Evolutionary conservation across 2,888 invertebrate species (phyloP), one percentile per base, ranked within the genome.

Genomic region (Isoperla grammatica): DNA sequence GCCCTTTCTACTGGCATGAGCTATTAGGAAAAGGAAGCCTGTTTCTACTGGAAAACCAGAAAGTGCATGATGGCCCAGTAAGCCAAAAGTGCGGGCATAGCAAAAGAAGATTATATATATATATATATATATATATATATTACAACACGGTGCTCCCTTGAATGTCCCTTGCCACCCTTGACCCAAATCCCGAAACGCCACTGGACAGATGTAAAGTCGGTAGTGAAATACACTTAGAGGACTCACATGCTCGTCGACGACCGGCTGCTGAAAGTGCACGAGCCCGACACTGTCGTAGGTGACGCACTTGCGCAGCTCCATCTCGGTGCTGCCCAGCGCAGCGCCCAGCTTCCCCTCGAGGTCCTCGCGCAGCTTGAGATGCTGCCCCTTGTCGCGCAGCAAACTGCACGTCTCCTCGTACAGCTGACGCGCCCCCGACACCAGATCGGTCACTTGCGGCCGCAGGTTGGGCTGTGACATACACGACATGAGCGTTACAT

Each of bases 381-480:
- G 81, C 37, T 84, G 80, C 0, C 82, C 83, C 68, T 86, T 83
- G 65, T 88, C 87, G 54, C 86, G 78, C 29, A 88, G 74, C 64
- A 88, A 75, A 63, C 80, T 78, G 68, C 83, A 85, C n/a, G 88
- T 83, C 69, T 88, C 88, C 70, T 86, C 86, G 65, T 88, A 85
- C 6, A 90, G 75, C 64, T 84, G 82, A 50, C 81, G 79, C 0
- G 84, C 79, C 63, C 79, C 79, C 50, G 79, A 77, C 5, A 90
- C 88, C 69, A 91, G 74, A 63, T 88, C 87, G 0, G 90, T 90
- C 43, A 94, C 82, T 67, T 88, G 83, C 17, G 84, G 80, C 49
- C 95, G 76, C 62, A 90, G 76, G 62, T 82, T 83, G 19, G 87
- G 85, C 74, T 82, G 70, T n/a, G n/a, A n/a, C n/a, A n/a, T n/a